Evolutionary conservation across 2,113 vertebrate species (phyloP).

Genomic region (Haemorhous mexicanus): DNA sequence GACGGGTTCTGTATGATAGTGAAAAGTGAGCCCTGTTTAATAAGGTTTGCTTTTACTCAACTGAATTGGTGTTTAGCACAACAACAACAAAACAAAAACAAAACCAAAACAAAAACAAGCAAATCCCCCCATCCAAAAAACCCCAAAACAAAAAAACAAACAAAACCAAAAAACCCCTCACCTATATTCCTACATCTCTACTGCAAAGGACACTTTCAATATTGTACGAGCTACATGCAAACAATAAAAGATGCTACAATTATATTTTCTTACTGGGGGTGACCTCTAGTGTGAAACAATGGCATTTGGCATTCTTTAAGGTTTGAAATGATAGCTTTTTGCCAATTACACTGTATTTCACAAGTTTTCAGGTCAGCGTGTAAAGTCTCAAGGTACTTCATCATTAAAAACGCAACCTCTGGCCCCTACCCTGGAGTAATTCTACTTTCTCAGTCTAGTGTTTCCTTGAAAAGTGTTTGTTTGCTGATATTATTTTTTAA

Average conservation of each 20-base stretch:
- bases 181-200: constrained; percentile 12
- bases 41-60: constrained; percentile 13
- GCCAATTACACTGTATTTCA: constrained; percentile 36
- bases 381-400: not conserved
- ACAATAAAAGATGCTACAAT: constrained; percentile 61
- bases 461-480: not conserved
- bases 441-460: not conserved
- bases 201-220: constrained; percentile 27
- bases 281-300: constrained; percentile 80
- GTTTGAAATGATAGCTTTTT: constrained; percentile 65
- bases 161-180: too few relatives aligned
- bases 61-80: constrained; percentile 42
- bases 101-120: too few relatives aligned
- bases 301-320: constrained; percentile 70
- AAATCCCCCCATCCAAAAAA: too few relatives aligned
- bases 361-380: not conserved
- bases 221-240: constrained; percentile 12
- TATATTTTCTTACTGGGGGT: constrained; percentile 74
- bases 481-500: not conserved
- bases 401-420: not conserved
- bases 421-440: not conserved
- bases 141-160: too few relatives aligned
- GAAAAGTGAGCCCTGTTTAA: constrained; percentile 22
- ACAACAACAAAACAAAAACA: too few relatives aligned
- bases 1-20: not conserved